Base-by-base conservation (phyloP, 1,140 invertebrate species). In the Melitaea cinxia region DNA sequence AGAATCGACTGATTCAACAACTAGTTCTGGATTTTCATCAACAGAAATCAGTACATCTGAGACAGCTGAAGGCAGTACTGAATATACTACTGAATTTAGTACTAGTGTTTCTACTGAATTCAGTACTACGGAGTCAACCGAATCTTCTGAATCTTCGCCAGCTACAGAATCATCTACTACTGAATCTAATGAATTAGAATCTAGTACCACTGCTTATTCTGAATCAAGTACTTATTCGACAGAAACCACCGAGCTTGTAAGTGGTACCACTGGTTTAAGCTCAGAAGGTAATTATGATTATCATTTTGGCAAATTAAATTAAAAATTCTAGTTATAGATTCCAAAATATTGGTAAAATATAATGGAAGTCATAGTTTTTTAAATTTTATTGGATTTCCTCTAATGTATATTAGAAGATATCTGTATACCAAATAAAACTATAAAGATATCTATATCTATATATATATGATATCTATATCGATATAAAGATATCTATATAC, bases 11-110 rank as follows among this genome's bases (percentile, higher is more conserved):
- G 68, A 63, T 21, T 65, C 49, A 14, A 55, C 55, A 9, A 19
- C 17, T 50, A 15, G 53, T 19, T 56, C 68, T 4, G 74, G 64
- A 42, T 52, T 58, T 1, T 35, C 23, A 37, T 67, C 58, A 15
- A 61, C 49, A 12, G 66, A 61, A 28, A 10, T 19, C 7, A 37
- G n/a, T 60, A 6, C 53, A 39, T 49, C 15, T 0, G 49, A 54
- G 9, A 47, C 59, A 21, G 60, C 50, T 2, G 69, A 72, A 17
- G 45, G 21, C 50, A 37, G 55, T 30, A 60, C 39, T 33, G 52
- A 57, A 47, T 52, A 42, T 6, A 56, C 64, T 15, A 49, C 70
- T 39, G 60, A 59, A n/a, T 30, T 39, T 7, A 24, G 28, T 17
- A 54, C 28, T 30, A 61, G 62, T 37, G 54, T 47, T 39, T 49